These are phyloP conservation scores for Arothron firmamentum DNA, from an alignment of 2,113 vertebrate genomes.

Conservation along the genomic window DNA sequence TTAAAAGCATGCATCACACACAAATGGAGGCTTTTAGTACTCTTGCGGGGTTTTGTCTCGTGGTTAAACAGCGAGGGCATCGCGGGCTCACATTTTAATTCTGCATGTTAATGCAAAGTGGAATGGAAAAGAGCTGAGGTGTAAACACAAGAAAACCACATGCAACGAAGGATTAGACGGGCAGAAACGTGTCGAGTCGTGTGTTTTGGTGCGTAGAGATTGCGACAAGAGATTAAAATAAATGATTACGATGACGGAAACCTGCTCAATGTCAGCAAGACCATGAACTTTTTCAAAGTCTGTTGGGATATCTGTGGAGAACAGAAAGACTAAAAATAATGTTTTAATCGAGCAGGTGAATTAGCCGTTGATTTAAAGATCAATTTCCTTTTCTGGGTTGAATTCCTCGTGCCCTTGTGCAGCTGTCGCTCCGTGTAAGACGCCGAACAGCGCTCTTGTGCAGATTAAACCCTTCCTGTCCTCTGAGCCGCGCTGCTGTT, in stretches of 20 bases:
- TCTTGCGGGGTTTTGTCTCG: neutral
- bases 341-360: neutral
- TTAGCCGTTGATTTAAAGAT: neutral
- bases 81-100: neutral
- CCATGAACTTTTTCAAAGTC: too few species aligned
- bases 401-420: neutral
- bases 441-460: slow-evolving; percentile 8
- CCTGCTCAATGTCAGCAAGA: slow-evolving; percentile 12
- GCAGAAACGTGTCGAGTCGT: slow-evolving; percentile 8
- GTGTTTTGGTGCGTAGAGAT: slow-evolving; percentile 41
- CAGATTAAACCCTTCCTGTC: slow-evolving; percentile 38
- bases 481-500: slow-evolving; percentile 34
- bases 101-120: neutral
- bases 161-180: too few species aligned
- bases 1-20: slow-evolving; percentile 42
- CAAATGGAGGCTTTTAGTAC: slow-evolving; percentile 11
- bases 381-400: neutral
- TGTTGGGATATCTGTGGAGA: neutral
- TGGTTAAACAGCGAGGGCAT: neutral
- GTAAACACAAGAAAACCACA: too few species aligned
- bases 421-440: slow-evolving; percentile 15
- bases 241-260: slow-evolving; percentile 50
- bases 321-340: neutral
- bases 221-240: slow-evolving; percentile 36
- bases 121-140: too few species aligned